phyloP scores from a whole-genome alignment of 2,797 vertebrate genomes.

The Etheostoma nigrum region DNA sequence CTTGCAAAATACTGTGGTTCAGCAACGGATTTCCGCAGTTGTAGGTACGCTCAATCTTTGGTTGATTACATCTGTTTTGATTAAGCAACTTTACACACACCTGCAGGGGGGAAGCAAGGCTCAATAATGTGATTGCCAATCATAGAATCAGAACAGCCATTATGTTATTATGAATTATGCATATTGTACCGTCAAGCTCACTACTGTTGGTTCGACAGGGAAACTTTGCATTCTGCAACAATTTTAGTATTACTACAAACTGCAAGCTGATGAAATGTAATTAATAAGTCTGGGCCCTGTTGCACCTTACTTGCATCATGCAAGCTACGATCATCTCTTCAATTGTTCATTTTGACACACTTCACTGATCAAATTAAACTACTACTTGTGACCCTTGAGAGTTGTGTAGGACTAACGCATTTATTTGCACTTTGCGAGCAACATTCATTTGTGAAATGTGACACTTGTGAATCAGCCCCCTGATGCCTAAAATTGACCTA shows the following conservation, averaged over 20 bases:
- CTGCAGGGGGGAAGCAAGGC: slow-evolving; percentile 23
- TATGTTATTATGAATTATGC: slow-evolving; percentile 50
- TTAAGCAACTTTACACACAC: slow-evolving; percentile 42
- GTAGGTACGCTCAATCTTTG: slow-evolving; percentile 25
- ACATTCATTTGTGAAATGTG: neutral
- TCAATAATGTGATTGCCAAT: slow-evolving; percentile 60
- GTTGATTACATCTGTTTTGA: slow-evolving; percentile 66
- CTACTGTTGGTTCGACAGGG: slow-evolving; percentile 12
- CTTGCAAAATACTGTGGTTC: slow-evolving; percentile 16
- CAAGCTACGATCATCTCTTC: neutral
- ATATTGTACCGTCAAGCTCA: neutral
- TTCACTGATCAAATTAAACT: neutral
- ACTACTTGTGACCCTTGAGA: neutral
- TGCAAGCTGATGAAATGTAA: neutral
- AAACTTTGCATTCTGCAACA: slow-evolving; percentile 11
- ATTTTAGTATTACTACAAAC: neutral
- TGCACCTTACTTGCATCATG: neutral
- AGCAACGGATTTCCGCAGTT: slow-evolving; percentile 20
- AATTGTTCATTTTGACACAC: slow-evolving; percentile 14
- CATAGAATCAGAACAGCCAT: slow-evolving; percentile 64
- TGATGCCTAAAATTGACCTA: neutral
- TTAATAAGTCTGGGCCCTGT: neutral
- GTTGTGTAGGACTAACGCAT: neutral
- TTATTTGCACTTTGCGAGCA: neutral
- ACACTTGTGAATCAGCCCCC: neutral